Evolutionary conservation across 2,113 vertebrate species (phyloP).

Genomic region (Chroicocephalus ridibundus): DNA sequence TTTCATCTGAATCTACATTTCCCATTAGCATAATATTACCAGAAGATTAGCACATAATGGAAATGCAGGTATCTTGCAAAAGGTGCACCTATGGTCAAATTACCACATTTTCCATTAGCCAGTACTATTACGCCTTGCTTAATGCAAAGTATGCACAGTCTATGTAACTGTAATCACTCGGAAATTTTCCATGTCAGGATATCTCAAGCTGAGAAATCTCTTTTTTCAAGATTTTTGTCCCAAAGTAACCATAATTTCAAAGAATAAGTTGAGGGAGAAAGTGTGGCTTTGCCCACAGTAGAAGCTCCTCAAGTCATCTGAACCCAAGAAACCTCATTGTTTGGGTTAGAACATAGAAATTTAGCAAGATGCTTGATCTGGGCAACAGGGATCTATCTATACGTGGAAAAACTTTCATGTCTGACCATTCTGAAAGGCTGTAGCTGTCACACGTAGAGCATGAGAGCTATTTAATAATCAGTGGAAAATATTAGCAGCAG

Average conservation of each 20-base stretch:
- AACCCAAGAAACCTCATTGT: background rate
- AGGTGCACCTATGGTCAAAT: background rate
- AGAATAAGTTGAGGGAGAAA: background rate
- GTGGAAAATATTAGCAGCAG: background rate
- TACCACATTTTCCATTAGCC: background rate
- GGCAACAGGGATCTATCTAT: background rate
- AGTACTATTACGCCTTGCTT: background rate
- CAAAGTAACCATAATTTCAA: background rate
- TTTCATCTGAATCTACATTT: background rate
- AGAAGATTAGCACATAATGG: background rate
- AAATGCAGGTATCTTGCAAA: background rate
- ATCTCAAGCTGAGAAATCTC: background rate
- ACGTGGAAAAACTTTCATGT: accelerated
- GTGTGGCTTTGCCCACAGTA: background rate
- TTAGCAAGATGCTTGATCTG: background rate
- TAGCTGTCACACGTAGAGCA: background rate
- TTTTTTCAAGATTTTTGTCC: background rate
- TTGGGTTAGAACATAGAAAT: background rate
- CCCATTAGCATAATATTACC: background rate
- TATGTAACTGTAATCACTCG: accelerated
- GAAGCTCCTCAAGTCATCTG: background rate
- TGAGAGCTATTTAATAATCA: background rate
- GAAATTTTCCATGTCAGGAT: background rate
- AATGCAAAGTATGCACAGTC: too few species aligned
- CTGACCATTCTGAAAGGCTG: background rate